Evolutionary conservation across 2,113 vertebrate genomes (phyloP).

Genomic region (Nycticebus coucang): DNA sequence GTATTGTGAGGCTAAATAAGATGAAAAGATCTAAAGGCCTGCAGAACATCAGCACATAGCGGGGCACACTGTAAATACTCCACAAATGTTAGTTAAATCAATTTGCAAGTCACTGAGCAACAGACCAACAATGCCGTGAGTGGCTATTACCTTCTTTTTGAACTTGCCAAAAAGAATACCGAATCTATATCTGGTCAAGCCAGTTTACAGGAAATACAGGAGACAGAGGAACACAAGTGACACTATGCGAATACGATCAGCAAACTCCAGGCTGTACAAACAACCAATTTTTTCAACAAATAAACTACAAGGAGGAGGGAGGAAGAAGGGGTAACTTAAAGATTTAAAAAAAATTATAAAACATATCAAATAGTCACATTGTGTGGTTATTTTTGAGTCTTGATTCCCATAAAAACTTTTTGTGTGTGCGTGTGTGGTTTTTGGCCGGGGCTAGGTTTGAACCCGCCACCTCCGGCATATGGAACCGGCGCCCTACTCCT

Average conservation of each 20-base stretch:
- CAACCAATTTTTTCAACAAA: conserved; percentile 47
- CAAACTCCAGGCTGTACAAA: conserved; percentile 14
- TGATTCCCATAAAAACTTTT: conserved; percentile 38
- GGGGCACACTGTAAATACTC: background rate
- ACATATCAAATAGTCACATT: conserved; percentile 39
- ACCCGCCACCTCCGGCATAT: too few relatives aligned
- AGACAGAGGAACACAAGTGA: conserved; percentile 29
- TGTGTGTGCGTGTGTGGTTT: too few relatives aligned
- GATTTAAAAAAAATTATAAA: conserved; percentile 43
- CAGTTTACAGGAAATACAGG: conserved; percentile 37
- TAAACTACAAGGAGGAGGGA: background rate
- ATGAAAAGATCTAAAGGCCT: conserved; percentile 9
- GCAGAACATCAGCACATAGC: background rate
- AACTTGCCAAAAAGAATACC: conserved; percentile 59
- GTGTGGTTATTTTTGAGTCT: background rate
- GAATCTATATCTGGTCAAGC: conserved; percentile 60
- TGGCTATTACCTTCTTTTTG: background rate
- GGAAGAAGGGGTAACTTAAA: background rate
- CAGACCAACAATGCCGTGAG: background rate
- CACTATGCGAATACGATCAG: conserved; percentile 25
- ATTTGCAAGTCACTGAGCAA: background rate
- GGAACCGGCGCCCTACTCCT: too few relatives aligned
- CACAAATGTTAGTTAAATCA: conserved; percentile 19
- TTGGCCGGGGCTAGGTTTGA: too few relatives aligned
- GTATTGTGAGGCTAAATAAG: background rate